Conservation (phyloP, 2,797 vertebrate genomes). For the Neomorphus geoffroyi region DNA sequence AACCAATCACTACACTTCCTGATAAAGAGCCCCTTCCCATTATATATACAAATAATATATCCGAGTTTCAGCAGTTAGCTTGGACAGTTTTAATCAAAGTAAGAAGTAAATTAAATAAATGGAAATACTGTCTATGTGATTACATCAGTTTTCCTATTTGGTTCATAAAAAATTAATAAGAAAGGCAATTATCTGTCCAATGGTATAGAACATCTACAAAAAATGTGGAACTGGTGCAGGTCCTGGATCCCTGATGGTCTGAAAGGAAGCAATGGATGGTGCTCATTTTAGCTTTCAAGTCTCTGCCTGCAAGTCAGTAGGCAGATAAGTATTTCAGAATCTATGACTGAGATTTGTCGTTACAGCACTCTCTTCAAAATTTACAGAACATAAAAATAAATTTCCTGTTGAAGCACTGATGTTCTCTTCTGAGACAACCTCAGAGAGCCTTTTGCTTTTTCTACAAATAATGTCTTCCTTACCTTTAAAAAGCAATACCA, state of each 20-base stretch:
- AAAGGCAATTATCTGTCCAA: background rate
- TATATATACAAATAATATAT: background rate
- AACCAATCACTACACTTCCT: no score
- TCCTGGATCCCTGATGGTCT: background rate
- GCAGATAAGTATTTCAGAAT: conserved; percentile 32
- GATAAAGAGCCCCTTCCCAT: no score
- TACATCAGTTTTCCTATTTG: background rate
- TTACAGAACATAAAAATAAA: conserved; percentile 26
- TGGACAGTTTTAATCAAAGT: background rate
- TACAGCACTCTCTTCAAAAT: background rate
- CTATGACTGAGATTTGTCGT: background rate
- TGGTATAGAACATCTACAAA: background rate
- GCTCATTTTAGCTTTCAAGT: conserved; percentile 7
- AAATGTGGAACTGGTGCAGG: background rate
- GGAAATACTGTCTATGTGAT: background rate
- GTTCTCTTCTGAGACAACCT: background rate
- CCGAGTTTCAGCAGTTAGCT: background rate
- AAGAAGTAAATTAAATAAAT: background rate
- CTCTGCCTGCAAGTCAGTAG: conserved; percentile 40
- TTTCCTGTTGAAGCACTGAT: background rate
- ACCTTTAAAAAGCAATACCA: background rate
- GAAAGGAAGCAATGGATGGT: background rate
- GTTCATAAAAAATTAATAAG: background rate
- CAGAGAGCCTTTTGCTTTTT: background rate
- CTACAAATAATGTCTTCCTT: background rate